Conservation (phyloP, 2,888 invertebrate genomes). For the Clistopyga incitator region DNA sequence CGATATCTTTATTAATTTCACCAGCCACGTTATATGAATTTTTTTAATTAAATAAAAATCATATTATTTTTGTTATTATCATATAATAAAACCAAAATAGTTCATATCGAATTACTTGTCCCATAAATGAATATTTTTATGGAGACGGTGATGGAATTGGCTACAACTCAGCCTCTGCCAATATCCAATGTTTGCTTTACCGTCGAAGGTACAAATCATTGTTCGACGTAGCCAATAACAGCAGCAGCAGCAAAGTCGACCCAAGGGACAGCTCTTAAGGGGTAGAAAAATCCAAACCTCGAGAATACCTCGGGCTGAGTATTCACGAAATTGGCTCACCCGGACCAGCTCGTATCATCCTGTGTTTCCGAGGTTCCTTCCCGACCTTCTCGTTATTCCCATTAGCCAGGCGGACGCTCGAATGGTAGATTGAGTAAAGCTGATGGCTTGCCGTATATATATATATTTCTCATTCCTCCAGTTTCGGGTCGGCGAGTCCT, state of each 20-base stretch:
- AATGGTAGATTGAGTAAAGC: not conserved
- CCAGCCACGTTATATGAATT: no score
- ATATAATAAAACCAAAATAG: no score
- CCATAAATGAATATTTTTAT: no score
- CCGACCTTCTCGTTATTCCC: conserved; percentile 44
- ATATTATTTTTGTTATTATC: no score
- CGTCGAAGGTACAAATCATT: not conserved
- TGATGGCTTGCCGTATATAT: conserved; percentile 14
- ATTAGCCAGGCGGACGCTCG: conserved; percentile 2
- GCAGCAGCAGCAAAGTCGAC: conserved; percentile 4
- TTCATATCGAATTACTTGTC: no score
- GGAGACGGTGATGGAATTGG: no score
- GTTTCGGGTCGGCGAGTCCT: conserved; percentile 9
- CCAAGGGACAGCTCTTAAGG: not conserved
- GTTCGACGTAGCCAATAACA: not conserved
- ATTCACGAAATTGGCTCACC: conserved; percentile 39
- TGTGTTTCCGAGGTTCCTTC: not conserved
- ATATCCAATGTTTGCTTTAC: not conserved
- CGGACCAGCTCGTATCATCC: not conserved
- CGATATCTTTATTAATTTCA: no score
- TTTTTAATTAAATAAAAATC: no score
- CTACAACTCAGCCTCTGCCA: not conserved
- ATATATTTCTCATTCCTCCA: conserved; percentile 8
- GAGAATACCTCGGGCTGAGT: not conserved
- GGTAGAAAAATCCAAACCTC: conserved; percentile 28